phyloP scores from a whole-genome alignment of 2,797 vertebrate genomes.

The Poeciliopsis turneri region DNA sequence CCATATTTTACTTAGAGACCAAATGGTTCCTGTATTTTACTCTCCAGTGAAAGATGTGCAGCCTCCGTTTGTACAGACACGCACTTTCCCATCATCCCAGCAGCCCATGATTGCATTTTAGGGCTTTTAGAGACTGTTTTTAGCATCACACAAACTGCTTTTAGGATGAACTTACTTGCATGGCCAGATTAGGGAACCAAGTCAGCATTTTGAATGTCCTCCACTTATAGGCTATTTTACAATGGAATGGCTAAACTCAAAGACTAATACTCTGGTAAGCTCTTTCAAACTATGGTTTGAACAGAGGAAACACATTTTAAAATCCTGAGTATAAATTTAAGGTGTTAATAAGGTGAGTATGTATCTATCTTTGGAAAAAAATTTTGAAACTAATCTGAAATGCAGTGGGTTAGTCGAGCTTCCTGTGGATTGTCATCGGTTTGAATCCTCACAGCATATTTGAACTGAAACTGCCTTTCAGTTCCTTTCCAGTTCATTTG shows the following conservation, averaged over 20 bases:
- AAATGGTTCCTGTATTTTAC: not conserved
- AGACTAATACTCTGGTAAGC: not conserved
- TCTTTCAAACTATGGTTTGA: not conserved
- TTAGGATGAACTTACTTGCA: not conserved
- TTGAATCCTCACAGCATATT: not conserved
- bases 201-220: not conserved
- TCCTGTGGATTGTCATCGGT: not conserved
- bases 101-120: not conserved
- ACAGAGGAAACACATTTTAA: not conserved
- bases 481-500: not conserved
- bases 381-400: not conserved
- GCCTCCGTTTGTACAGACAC: not conserved
- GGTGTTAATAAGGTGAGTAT: not conserved
- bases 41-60: not conserved
- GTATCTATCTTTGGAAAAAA: not conserved
- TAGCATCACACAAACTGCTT: not conserved
- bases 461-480: not conserved
- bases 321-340: not conserved
- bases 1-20: not conserved
- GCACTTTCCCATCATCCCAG: not conserved
- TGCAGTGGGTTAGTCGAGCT: not conserved
- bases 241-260: not conserved
- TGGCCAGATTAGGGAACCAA: not conserved
- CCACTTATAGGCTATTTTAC: not conserved
- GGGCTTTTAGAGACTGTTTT: not conserved